Evolutionary conservation across 1,140 invertebrate genomes (phyloP).

Genomic region (Aphelenchoides avenae): DNA sequence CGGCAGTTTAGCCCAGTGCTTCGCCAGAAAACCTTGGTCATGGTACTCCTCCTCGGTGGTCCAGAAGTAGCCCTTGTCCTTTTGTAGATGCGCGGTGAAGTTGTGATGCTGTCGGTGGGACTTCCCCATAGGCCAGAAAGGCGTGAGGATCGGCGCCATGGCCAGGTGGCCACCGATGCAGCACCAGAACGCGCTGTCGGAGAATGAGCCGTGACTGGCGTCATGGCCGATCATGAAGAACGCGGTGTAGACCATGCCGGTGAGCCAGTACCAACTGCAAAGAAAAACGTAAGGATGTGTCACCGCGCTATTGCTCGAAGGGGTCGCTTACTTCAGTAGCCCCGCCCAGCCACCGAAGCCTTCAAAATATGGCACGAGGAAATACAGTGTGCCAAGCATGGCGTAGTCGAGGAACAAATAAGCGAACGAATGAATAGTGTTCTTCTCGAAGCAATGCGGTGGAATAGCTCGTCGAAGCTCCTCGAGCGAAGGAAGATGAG

Average conservation of each 20-base stretch:
- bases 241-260: conserved; percentile 59
- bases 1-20: no score
- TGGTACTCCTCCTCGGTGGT: conserved; percentile 34
- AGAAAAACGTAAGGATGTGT: no score
- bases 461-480: conserved; percentile 50
- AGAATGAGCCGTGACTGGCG: conserved; percentile 59
- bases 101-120: conserved; percentile 41
- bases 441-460: conserved; percentile 55
- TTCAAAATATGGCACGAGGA: conserved; percentile 36
- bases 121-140: conserved; percentile 41
- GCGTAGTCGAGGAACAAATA: conserved; percentile 56
- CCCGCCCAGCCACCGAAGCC: conserved; percentile 26
- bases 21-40: no score
- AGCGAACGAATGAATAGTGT: conserved; percentile 51
- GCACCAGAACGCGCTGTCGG: conserved; percentile 48
- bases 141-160: conserved; percentile 28
- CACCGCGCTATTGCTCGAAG: no score
- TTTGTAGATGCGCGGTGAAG: conserved; percentile 36
- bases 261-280: conserved; percentile 53
- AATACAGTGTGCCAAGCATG: conserved; percentile 40
- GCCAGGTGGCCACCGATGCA: conserved; percentile 39
- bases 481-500: conserved; percentile 28
- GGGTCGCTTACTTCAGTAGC: conserved; percentile 31
- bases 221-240: conserved; percentile 61
- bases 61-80: conserved; percentile 47